A percentile compares a stretch with the other conserved stretches of the same genome.
phyloP scores from a whole-genome alignment of 1,140 invertebrate genomes.

The Bombus sylvicola region DNA sequence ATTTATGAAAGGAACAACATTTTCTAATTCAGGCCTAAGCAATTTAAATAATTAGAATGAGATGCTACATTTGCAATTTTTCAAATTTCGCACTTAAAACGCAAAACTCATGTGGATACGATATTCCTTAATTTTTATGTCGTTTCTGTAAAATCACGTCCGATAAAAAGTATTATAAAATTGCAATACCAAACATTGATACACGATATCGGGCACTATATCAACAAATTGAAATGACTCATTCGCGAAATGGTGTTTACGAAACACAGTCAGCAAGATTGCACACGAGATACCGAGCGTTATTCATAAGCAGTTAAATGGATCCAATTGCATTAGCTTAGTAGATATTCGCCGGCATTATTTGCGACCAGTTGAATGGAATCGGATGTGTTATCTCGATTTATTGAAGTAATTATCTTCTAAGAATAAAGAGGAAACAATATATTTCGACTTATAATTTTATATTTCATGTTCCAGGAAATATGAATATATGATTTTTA shows the following conservation, averaged over 20 bases:
- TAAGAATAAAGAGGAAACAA: neutral
- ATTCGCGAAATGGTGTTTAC: conserved; percentile 18
- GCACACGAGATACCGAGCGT: neutral
- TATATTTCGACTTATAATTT: too few species aligned
- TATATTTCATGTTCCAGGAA: too few species aligned
- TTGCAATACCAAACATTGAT: neutral
- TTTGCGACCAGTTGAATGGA: neutral
- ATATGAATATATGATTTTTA: too few species aligned
- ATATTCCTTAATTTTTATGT: too few species aligned
- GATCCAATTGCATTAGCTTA: neutral
- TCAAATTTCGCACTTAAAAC: too few species aligned
- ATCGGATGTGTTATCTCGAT: neutral
- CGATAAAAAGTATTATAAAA: neutral
- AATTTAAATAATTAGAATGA: too few species aligned
- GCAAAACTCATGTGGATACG: too few species aligned
- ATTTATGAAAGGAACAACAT: neutral
- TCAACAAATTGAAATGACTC: conserved; percentile 9
- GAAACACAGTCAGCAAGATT: conserved; percentile 22
- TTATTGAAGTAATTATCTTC: neutral
- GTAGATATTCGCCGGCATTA: neutral
- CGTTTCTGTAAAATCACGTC: neutral
- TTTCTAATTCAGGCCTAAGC: too few species aligned
- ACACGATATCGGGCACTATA: neutral
- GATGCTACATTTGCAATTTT: too few species aligned
- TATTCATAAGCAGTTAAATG: conserved; percentile 13